phyloP scores from a whole-genome alignment of 2,797 vertebrate species.

The Leucoraja ocellata region DNA sequence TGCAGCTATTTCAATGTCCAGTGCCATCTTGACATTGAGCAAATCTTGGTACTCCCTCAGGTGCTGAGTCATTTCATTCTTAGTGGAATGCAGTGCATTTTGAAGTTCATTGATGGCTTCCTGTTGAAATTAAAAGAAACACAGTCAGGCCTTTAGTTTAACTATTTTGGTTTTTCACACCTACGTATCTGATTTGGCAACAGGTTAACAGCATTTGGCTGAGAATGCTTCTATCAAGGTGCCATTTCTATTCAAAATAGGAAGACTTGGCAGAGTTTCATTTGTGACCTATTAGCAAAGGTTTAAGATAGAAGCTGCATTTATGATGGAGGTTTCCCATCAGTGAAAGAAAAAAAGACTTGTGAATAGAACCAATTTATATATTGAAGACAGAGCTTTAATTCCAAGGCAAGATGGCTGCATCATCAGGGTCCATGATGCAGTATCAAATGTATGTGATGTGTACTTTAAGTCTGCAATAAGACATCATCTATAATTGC shows the following conservation, averaged over 20 bases:
- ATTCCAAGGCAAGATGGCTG: not conserved
- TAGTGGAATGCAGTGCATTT: constrained; percentile 60
- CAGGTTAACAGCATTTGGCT: not conserved
- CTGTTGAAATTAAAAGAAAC: constrained; percentile 44
- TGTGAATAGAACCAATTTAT: not conserved
- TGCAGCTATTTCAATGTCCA: constrained; percentile 74
- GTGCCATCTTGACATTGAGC: constrained; percentile 72
- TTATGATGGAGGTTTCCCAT: too few species aligned
- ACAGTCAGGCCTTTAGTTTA: not conserved
- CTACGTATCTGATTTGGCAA: not conserved
- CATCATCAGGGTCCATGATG: not conserved
- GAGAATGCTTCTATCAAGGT: not conserved
- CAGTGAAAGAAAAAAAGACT: not conserved
- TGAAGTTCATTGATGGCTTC: constrained; percentile 68
- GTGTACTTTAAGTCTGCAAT: not conserved
- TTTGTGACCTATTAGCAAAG: not conserved
- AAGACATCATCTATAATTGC: too few species aligned
- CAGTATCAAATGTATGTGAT: not conserved
- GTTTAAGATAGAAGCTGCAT: not conserved
- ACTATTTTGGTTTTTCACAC: not conserved
- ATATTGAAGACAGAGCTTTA: not conserved
- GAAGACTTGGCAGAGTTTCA: not conserved
- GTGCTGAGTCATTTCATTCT: constrained; percentile 70
- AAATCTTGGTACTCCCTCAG: constrained; percentile 73
- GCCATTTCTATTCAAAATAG: not conserved